Evolutionary conservation across 1,140 invertebrate species (phyloP), one percentile per base, ranked within the genome.

Genomic region (Drosophila pseudoobscura): DNA sequence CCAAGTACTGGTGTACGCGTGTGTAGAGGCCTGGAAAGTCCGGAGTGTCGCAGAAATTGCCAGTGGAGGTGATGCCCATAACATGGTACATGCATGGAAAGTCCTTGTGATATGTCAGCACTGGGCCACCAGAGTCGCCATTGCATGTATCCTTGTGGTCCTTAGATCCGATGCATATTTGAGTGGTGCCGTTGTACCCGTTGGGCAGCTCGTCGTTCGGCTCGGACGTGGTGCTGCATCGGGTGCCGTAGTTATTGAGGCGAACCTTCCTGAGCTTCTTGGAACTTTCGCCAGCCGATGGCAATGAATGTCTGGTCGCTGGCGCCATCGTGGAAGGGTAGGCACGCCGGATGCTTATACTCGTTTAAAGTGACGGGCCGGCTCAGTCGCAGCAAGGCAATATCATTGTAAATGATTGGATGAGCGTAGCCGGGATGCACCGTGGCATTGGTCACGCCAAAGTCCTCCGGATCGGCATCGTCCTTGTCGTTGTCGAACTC

Each of bases 131-230:
- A 2, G 88, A 89, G 50, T 91, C 90, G 3, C 90, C 90, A 35
- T 78, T 77, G 66, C 93, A 93, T 6, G 92, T 93, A 49, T 93
- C 92, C 68, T 89, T 92, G 26, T 46, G 45, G 13, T 84, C 75
- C 31, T 93, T 90, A 41, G 91, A 93, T 4, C 96, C 96, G 22
- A 95, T 95, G 90, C 96, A 96, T 7, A 96, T 70, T 79, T 93
- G 93, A 57, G 92, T 92, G 1, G 92, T 90, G 2, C 91, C 75
- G 31, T 92, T 56, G 22, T 93, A 92, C 1, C 93, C 93, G 75
- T 63, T 77, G 75, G 63, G 91, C 39, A 92, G 91, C 91, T 80
- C 89, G 0, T 61, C 53, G 7, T 68, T 52, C 0, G 52, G 53
- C 0, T 66, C 62, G 57, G 29, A 70, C 80, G 13, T 71, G 15